Base-by-base conservation (phyloP, 2,888 invertebrate species). In the Dynastes tityus region DNA sequence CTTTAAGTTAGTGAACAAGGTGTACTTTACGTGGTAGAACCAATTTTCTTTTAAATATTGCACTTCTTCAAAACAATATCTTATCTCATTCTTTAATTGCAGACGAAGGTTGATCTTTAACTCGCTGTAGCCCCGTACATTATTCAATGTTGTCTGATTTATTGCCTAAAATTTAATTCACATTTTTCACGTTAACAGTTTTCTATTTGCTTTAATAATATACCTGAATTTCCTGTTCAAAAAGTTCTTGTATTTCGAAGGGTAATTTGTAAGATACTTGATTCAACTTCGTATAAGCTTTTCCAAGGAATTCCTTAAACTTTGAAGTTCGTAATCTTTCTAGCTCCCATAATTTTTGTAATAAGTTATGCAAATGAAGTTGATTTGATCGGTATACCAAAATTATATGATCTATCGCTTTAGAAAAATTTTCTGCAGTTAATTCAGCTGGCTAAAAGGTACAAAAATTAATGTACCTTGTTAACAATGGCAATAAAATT, bases 211-310 rank as follows among this genome's bases (percentile, higher is more conserved):
- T 11, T 63, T 9, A 27, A 11, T 51, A 22, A 63, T 29, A 22
- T 40, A 78, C 78, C 79, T 79, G 65, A 40, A 88, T 83, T 82
- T 88, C 85, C 2, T 84, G 75, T 81, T 87, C 86, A 73, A 88
- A 87, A 78, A 82, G 84, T 78, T 84, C 82, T 75, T 87, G 86
- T 40, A 86, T 75, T 80, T 86, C 84, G 64, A 83, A 83, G 0
- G 88, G 87, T n/a, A 85, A 78, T 51, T 82, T 78, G 76, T 84
- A 84, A 4, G 84, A 83, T 70, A 86, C 85, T 22, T 83, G 80
- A 29, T 83, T 80, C n/a, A 86, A 76, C 73, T 84, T 83, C 32
- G 79, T 77, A 79, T 85, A 87, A 5, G 84, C 81, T 16, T 80
- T 76, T 80, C 83, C 84, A 74, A 88, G 79, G 11, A 79, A 53